Percentiles rank a stretch among this genome's conserved stretches.
Evolutionary conservation across 2,113 vertebrate genomes (phyloP).

Genomic region (Chinchilla lanigera): DNA sequence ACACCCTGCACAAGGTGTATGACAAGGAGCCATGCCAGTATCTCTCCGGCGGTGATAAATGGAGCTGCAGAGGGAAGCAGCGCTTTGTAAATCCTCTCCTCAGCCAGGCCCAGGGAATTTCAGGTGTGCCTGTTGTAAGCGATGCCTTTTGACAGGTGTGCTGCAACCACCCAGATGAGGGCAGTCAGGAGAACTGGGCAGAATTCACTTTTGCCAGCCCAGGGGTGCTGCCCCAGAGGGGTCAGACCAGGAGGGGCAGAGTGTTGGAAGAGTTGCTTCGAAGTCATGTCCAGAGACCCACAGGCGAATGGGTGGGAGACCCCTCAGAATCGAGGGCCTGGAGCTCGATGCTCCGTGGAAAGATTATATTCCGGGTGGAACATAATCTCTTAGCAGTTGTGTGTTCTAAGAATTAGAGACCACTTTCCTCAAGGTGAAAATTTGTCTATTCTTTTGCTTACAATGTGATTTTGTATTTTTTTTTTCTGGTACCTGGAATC

Average conservation of each 20-base stretch:
- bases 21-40: conserved; percentile 47
- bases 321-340: background rate
- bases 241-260: background rate
- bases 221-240: accelerated
- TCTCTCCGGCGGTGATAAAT: conserved; percentile 52
- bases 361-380: background rate
- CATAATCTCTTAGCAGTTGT: background rate
- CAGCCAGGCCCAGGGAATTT: conserved; percentile 19
- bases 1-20: conserved; percentile 60
- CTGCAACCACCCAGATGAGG: background rate
- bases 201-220: background rate
- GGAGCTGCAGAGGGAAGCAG: background rate
- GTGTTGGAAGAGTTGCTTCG: accelerated
- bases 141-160: background rate
- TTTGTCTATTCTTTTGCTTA: background rate
- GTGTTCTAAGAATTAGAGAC: background rate
- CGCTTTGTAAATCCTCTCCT: conserved; percentile 37
- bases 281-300: background rate
- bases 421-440: background rate
- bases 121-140: background rate
- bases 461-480: background rate
- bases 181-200: accelerated
- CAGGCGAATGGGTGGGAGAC: no score
- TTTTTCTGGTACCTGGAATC: no score
- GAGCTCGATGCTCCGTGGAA: background rate